A percentile compares a stretch with the other conserved stretches of the same genome.
phyloP scores from a whole-genome alignment of 2,888 invertebrate genomes.

The Acleris cristana region DNA sequence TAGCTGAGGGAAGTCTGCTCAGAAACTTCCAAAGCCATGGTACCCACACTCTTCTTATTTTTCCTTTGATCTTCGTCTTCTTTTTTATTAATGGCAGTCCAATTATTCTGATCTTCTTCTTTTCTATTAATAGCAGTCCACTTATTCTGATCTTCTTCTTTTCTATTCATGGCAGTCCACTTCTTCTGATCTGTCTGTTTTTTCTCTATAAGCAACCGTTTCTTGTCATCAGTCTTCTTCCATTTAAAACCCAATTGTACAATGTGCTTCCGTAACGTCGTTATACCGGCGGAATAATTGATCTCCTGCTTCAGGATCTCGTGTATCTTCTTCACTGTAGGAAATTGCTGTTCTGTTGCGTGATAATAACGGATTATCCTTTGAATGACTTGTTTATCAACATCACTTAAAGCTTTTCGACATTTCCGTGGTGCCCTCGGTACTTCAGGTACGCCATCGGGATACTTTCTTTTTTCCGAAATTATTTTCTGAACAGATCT shows the following conservation, averaged over 20 bases:
- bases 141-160: too few species aligned
- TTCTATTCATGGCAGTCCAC: too few species aligned
- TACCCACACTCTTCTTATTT: too few species aligned
- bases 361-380: neutral
- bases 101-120: too few species aligned
- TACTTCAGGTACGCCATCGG: neutral
- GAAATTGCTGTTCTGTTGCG: neutral
- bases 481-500: constrained; percentile 3
- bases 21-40: too few species aligned
- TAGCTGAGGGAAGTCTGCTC: too few species aligned
- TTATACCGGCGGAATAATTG: neutral
- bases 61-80: too few species aligned
- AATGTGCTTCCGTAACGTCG: constrained; percentile 1
- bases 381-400: constrained; percentile 1
- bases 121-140: too few species aligned
- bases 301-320: constrained; percentile 1
- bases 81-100: too few species aligned
- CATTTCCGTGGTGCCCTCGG: neutral
- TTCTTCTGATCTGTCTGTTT: constrained; percentile 26
- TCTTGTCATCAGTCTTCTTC: constrained; percentile 1
- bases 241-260: neutral
- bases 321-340: constrained; percentile 4
- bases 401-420: neutral
- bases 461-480: neutral
- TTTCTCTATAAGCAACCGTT: neutral